phyloP scores from a whole-genome alignment of 1,140 invertebrate species.

The Gonatopus flavifemur region DNA sequence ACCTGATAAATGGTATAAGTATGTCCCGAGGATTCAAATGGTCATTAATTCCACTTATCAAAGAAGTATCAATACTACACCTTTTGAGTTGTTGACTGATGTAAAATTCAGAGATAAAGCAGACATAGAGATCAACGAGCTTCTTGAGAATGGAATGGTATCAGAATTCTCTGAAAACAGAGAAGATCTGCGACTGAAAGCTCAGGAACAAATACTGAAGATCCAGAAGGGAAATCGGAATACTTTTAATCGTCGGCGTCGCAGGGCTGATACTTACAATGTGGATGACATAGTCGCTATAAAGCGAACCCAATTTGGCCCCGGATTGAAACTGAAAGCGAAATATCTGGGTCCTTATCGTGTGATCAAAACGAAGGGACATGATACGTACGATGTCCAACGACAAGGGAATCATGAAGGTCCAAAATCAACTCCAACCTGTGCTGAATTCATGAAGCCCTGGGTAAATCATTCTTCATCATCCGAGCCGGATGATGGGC shows the following conservation, averaged over 20 bases:
- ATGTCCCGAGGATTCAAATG: not conserved
- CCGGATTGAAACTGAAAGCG: constrained; percentile 1
- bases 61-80: not conserved
- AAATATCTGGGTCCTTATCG: constrained; percentile 7
- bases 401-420: not conserved
- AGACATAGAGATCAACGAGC: not conserved
- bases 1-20: not conserved
- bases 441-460: constrained; percentile 4
- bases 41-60: not conserved
- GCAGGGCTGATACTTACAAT: not conserved
- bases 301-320: not conserved
- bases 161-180: not conserved
- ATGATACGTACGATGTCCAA: not conserved
- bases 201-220: not conserved
- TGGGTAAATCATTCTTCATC: constrained; percentile 2
- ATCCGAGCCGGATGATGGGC: too few relatives aligned
- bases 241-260: not conserved
- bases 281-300: not conserved
- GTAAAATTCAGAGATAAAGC: not conserved
- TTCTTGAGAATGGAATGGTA: not conserved
- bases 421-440: not conserved
- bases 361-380: not conserved
- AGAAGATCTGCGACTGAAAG: not conserved
- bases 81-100: not conserved
- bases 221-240: not conserved